These are phyloP conservation scores for Hyposoter dolosus DNA, from an alignment of 2,888 invertebrate species.

Conservation along the genomic window DNA sequence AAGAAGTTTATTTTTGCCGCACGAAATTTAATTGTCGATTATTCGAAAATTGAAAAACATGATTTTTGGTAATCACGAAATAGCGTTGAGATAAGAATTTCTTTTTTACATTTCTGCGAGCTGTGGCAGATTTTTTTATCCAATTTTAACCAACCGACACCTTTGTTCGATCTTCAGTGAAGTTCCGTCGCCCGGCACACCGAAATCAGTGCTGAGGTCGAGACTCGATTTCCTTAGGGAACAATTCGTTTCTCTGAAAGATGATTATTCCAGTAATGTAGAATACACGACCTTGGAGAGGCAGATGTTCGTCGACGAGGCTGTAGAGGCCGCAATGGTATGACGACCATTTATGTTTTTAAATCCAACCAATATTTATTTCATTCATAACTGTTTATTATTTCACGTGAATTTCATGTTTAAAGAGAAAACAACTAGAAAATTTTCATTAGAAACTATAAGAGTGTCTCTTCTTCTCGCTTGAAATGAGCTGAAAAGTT, in stretches of 20 bases:
- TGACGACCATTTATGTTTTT: slow-evolving; percentile 5
- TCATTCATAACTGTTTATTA: neutral
- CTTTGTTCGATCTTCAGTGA: slow-evolving; percentile 48
- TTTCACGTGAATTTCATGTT: neutral
- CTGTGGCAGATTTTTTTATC: neutral
- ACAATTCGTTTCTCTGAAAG: slow-evolving; percentile 86
- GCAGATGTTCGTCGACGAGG: slow-evolving; percentile 84
- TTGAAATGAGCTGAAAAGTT: neutral
- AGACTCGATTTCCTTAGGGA: slow-evolving; percentile 84
- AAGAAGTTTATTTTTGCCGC: neutral
- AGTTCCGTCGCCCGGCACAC: slow-evolving; percentile 77
- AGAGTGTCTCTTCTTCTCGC: neutral
- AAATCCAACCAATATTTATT: neutral
- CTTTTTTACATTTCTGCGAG: slow-evolving; percentile 32
- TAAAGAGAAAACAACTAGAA: neutral
- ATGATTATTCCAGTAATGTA: slow-evolving; percentile 47
- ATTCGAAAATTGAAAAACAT: neutral
- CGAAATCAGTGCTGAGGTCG: slow-evolving; percentile 77
- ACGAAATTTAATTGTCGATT: neutral
- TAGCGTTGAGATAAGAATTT: slow-evolving; percentile 50
- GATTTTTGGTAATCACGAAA: neutral
- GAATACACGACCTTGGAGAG: slow-evolving; percentile 88
- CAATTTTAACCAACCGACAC: slow-evolving; percentile 11
- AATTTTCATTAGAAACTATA: neutral
- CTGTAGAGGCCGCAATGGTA: slow-evolving; percentile 61